These are phyloP conservation scores for Herminia tarsipennalis DNA, from an alignment of 2,888 invertebrate genomes.

Conservation along the genomic window DNA sequence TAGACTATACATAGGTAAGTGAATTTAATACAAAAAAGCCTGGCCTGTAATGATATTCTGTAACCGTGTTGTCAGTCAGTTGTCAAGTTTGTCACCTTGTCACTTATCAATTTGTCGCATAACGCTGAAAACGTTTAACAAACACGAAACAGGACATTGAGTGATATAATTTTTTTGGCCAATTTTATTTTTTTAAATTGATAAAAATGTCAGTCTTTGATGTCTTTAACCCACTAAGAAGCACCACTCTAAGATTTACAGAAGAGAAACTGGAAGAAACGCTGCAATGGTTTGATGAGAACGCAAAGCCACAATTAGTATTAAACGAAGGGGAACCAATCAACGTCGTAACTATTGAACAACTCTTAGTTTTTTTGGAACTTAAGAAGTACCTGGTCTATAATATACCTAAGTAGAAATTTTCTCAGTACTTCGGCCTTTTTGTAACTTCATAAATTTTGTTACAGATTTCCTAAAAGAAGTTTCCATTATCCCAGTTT, in stretches of 20 bases:
- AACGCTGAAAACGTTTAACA: too few species aligned
- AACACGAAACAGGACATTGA: too few species aligned
- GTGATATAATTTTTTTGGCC: background rate
- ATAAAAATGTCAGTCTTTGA: conserved; percentile 59
- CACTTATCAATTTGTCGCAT: too few species aligned
- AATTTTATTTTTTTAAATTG: conserved; percentile 7
- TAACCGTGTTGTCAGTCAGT: too few species aligned
- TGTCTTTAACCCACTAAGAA: conserved; percentile 57
- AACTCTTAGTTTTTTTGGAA: conserved; percentile 62
- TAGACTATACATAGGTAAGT: too few species aligned
- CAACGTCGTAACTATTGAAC: conserved; percentile 67
- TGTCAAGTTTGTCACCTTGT: too few species aligned
- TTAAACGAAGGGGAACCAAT: conserved; percentile 60
- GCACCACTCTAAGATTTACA: conserved; percentile 59
- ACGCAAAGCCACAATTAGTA: conserved; percentile 56
- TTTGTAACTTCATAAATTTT: background rate
- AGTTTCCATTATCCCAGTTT: conserved; percentile 69
- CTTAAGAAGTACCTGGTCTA: conserved; percentile 63
- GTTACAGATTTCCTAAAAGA: conserved; percentile 70
- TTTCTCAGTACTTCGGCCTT: background rate
- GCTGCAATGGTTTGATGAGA: conserved; percentile 64
- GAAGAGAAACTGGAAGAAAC: conserved; percentile 65
- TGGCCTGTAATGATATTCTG: too few species aligned
- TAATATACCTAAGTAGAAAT: background rate
- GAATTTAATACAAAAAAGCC: too few species aligned